phyloP scores from a whole-genome alignment of 1,140 invertebrate genomes.

The Pinna nobilis region DNA sequence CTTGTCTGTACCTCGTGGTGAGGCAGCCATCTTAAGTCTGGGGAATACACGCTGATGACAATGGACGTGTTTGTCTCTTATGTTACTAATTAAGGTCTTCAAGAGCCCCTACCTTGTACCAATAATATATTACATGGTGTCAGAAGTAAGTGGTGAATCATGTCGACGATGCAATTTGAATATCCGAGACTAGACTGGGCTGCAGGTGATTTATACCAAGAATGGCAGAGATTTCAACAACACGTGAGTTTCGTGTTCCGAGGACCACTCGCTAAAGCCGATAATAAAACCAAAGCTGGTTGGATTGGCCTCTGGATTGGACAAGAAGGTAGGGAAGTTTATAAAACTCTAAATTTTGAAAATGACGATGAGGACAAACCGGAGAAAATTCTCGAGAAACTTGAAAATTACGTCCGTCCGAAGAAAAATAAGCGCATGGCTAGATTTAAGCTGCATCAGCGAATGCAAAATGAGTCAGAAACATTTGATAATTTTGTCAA shows the following conservation, averaged over 20 bases:
- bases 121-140: too few species aligned
- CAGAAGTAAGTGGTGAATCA: too few species aligned
- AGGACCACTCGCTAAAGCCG: constrained; percentile 21
- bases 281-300: constrained; percentile 15
- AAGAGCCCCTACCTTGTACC: too few species aligned
- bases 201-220: too few species aligned
- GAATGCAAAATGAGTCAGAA: constrained; percentile 19
- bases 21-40: too few species aligned
- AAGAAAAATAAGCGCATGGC: constrained; percentile 19
- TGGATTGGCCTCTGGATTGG: constrained; percentile 31
- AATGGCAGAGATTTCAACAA: constrained; percentile 38
- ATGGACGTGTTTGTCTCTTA: too few species aligned
- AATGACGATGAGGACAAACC: neutral
- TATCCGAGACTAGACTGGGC: too few species aligned
- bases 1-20: too few species aligned
- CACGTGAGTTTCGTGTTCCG: constrained; percentile 32
- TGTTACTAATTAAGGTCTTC: too few species aligned
- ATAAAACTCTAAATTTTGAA: constrained; percentile 35
- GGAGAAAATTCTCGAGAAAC: constrained; percentile 13
- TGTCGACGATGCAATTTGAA: too few species aligned
- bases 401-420: constrained; percentile 28
- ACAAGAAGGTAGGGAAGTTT: constrained; percentile 22
- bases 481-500: constrained; percentile 37
- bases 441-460: neutral
- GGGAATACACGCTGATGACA: too few species aligned